Conservation (phyloP, 2,888 invertebrate species). For the Anarsia innoxiella region DNA sequence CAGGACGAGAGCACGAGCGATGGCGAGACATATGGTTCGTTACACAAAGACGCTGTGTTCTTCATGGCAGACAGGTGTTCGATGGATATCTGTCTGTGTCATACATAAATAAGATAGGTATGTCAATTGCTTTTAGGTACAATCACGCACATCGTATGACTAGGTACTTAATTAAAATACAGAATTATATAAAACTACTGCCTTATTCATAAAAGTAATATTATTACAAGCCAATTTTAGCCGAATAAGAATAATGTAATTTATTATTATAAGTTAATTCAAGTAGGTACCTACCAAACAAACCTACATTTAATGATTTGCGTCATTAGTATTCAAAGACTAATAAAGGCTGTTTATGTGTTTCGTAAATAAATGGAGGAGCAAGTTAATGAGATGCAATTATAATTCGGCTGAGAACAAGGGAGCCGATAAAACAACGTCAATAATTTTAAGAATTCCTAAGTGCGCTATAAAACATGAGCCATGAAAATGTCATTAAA, state of each 20-base stretch:
- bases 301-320: too few species aligned
- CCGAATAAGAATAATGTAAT: too few species aligned
- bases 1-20: slow-evolving; percentile 44
- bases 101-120: too few species aligned
- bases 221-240: too few species aligned
- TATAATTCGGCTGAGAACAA: slow-evolving; percentile 34
- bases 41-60: slow-evolving; percentile 43
- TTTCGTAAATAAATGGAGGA: slow-evolving; percentile 15
- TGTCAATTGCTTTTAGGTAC: too few species aligned
- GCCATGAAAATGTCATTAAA: slow-evolving; percentile 74
- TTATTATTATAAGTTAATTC: too few species aligned
- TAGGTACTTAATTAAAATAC: too few species aligned
- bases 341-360: slow-evolving; percentile 11
- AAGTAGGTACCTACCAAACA: too few species aligned
- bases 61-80: slow-evolving; percentile 44
- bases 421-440: slow-evolving; percentile 47
- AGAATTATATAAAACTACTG: too few species aligned
- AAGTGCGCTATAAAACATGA: slow-evolving; percentile 71
- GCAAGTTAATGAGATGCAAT: slow-evolving; percentile 25
- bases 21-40: slow-evolving; percentile 58
- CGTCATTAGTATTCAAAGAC: slow-evolving; percentile 8
- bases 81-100: slow-evolving; percentile 22
- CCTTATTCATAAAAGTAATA: too few species aligned
- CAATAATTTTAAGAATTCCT: slow-evolving; percentile 66
- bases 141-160: too few species aligned